These are phyloP conservation scores for Agelas oroides DNA, from an alignment of 37 sponge, comb jelly and placozoan genomes.

Conservation along the genomic window DNA sequence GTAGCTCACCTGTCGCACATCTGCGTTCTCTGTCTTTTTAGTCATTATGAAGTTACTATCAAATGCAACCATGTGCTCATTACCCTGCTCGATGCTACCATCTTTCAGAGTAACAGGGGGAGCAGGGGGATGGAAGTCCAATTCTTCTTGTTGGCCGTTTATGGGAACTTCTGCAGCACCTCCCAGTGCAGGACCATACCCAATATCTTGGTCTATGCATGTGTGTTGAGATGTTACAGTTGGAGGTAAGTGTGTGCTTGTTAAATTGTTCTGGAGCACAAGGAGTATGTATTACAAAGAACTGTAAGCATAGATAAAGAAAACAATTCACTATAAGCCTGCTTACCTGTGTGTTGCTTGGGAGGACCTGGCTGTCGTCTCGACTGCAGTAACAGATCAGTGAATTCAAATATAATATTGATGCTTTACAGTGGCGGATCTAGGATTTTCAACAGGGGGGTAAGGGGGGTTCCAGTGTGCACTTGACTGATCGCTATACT, in stretches of 20 bases:
- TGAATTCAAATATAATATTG: too few species aligned
- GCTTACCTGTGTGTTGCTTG: conserved; percentile 18
- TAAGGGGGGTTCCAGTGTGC: too few species aligned
- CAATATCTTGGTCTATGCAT: conserved; percentile 49
- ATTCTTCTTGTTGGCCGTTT: background rate
- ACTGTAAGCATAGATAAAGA: too few species aligned
- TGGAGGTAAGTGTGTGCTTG: too few species aligned
- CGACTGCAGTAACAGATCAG: too few species aligned
- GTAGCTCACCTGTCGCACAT: too few species aligned
- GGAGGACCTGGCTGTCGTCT: too few species aligned
- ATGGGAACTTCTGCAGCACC: background rate
- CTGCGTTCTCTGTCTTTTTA: conserved; percentile 15
- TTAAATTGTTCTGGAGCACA: too few species aligned
- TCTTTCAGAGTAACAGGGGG: conserved; percentile 49
- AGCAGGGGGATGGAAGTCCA: conserved; percentile 57
- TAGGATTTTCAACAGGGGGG: too few species aligned
- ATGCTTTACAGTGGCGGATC: too few species aligned
- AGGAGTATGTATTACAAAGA: too few species aligned
- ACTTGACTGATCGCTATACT: too few species aligned
- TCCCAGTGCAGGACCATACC: conserved; percentile 52
- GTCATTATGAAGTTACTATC: conserved; percentile 72
- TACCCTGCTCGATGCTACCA: background rate
- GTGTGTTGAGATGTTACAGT: background rate
- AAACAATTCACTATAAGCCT: background rate
- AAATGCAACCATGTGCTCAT: conserved; percentile 34